These are phyloP conservation scores for Drosophila kikkawai DNA, from an alignment of 1,140 invertebrate species.

Conservation along the genomic window DNA sequence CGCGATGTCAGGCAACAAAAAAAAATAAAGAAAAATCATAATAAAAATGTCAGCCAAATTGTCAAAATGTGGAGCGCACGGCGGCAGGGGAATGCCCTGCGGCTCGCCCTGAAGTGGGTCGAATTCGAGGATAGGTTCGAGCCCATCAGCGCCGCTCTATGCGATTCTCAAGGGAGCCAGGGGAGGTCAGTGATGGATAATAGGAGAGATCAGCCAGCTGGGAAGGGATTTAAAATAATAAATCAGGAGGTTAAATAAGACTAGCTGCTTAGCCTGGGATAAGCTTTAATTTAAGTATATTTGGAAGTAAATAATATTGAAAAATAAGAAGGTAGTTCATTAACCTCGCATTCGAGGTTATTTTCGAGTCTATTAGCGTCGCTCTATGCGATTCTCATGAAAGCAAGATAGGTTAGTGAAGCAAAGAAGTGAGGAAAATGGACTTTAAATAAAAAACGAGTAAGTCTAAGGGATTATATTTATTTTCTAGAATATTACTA, in stretches of 20 bases:
- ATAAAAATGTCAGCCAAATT: constrained; percentile 77
- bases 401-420: neutral
- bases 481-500: neutral
- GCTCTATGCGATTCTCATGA: constrained; percentile 15
- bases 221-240: neutral
- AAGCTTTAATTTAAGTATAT: neutral
- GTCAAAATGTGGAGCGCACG: constrained; percentile 57
- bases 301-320: neutral
- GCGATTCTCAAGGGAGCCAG: constrained; percentile 15
- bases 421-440: neutral
- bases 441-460: neutral
- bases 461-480: neutral
- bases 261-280: neutral
- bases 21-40: constrained; percentile 34
- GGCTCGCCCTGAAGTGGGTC: constrained; percentile 13
- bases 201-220: constrained; percentile 4
- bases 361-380: neutral
- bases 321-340: neutral
- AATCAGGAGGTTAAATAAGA: neutral
- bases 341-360: neutral
- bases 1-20: constrained; percentile 29
- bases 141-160: constrained; percentile 12
- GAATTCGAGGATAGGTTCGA: constrained; percentile 23
- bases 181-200: constrained; percentile 17
- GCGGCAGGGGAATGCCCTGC: constrained; percentile 31